Conservation (phyloP, 2,113 vertebrate species). For the Sphaerodactylus townsendi region DNA sequence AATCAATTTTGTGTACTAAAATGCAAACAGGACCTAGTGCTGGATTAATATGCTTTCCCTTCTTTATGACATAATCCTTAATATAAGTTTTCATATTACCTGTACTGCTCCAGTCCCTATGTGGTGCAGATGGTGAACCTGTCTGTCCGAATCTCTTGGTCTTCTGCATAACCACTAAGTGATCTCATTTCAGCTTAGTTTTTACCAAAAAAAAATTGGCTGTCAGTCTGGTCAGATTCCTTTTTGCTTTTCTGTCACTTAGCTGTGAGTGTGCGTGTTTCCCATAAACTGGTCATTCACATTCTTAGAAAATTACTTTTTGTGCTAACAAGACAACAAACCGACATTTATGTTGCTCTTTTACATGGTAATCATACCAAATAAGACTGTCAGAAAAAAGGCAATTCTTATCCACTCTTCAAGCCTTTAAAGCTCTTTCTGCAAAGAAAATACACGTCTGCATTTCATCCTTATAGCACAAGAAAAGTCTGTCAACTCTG, state of each 20-base stretch:
- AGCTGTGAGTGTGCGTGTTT: background rate
- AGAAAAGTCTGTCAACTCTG: background rate
- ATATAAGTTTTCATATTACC: background rate
- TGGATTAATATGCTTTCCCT: background rate
- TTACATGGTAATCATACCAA: background rate
- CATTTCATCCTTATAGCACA: accelerated
- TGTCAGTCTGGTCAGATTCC: background rate
- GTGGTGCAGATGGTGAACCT: background rate
- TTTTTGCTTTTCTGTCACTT: background rate
- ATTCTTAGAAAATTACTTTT: background rate
- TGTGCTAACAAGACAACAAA: background rate
- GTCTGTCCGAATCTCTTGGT: background rate
- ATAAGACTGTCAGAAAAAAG: background rate
- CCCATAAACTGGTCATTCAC: background rate
- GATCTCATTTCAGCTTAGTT: constrained; percentile 14
- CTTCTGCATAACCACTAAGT: background rate
- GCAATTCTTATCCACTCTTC: accelerated
- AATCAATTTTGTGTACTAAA: background rate
- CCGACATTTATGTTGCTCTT: background rate
- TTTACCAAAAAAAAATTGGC: constrained; percentile 2
- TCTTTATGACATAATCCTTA: constrained; percentile 5
- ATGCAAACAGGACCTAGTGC: background rate
- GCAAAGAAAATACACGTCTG: accelerated
- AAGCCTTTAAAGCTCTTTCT: background rate
- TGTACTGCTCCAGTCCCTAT: background rate